phyloP scores from a whole-genome alignment of 2,113 vertebrate genomes.

The Grus americana region DNA sequence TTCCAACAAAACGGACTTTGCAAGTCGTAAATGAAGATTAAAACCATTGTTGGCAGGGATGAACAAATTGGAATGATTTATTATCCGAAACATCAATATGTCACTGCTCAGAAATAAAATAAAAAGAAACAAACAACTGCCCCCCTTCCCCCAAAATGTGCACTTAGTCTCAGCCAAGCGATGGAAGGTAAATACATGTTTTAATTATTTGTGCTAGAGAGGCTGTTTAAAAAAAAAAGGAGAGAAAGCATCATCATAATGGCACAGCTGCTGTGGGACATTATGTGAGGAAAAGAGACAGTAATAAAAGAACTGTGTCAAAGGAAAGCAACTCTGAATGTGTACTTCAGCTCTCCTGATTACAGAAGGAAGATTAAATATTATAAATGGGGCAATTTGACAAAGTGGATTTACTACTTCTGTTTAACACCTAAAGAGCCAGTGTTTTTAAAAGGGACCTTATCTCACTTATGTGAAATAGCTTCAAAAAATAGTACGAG shows the following conservation, averaged over 20 bases:
- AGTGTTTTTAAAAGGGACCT: constrained; percentile 5
- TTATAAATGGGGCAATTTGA: constrained; percentile 71
- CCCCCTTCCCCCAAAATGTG: neutral
- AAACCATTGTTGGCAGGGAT: constrained; percentile 82
- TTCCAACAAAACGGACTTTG: constrained; percentile 82
- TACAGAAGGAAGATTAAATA: constrained; percentile 71
- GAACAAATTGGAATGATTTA: constrained; percentile 88
- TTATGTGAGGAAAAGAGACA: constrained; percentile 76
- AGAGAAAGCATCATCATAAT: constrained; percentile 75
- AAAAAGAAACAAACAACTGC: constrained; percentile 68
- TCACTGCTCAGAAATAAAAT: constrained; percentile 78
- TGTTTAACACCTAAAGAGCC: constrained; percentile 61
- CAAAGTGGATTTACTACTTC: constrained; percentile 59
- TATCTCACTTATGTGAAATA: constrained; percentile 22
- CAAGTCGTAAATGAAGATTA: constrained; percentile 87
- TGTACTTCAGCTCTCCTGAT: constrained; percentile 64
- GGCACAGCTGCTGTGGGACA: constrained; percentile 74
- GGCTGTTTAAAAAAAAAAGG: constrained; percentile 45
- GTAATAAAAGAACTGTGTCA: constrained; percentile 72
- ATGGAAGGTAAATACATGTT: constrained; percentile 79
- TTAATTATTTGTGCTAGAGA: constrained; percentile 81
- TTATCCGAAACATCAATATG: constrained; percentile 83
- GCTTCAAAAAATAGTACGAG: neutral
- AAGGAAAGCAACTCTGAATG: constrained; percentile 69
- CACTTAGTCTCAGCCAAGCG: constrained; percentile 58